phyloP scores from a whole-genome alignment of 1,140 invertebrate genomes.

The Teleogryllus occipitalis region DNA sequence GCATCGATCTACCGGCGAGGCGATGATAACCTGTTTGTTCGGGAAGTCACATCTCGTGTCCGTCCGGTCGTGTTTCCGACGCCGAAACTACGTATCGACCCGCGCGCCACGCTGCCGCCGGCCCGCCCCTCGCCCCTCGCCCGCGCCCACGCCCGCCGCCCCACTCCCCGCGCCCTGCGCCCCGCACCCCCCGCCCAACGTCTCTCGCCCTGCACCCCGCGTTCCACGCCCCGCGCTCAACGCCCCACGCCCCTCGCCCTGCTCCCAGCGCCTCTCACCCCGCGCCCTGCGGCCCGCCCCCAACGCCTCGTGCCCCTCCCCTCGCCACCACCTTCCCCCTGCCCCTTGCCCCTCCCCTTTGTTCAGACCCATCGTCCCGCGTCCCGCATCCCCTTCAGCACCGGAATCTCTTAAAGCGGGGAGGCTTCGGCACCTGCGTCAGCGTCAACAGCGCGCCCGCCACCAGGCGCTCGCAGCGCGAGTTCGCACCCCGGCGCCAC shows the following conservation, averaged over 20 bases:
- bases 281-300: too few relatives aligned
- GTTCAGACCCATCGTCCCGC: not conserved
- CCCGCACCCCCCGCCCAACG: not conserved
- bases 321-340: not conserved
- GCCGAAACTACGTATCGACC: not conserved
- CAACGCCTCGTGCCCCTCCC: not conserved
- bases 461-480: too few relatives aligned
- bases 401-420: not conserved
- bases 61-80: slow-evolving; percentile 2
- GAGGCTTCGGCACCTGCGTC: not conserved
- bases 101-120: too few relatives aligned
- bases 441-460: not conserved
- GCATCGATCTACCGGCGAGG: not conserved
- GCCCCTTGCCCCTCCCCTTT: not conserved
- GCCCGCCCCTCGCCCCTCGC: too few relatives aligned
- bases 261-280: too few relatives aligned
- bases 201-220: too few relatives aligned
- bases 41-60: not conserved
- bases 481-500: too few relatives aligned
- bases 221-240: too few relatives aligned
- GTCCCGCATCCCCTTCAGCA: not conserved
- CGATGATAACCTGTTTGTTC: not conserved
- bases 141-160: too few relatives aligned
- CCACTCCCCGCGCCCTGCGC: not conserved
- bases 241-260: too few relatives aligned